Conservation (phyloP, 2,113 vertebrate genomes). For the Dendrocopos noguchii region DNA sequence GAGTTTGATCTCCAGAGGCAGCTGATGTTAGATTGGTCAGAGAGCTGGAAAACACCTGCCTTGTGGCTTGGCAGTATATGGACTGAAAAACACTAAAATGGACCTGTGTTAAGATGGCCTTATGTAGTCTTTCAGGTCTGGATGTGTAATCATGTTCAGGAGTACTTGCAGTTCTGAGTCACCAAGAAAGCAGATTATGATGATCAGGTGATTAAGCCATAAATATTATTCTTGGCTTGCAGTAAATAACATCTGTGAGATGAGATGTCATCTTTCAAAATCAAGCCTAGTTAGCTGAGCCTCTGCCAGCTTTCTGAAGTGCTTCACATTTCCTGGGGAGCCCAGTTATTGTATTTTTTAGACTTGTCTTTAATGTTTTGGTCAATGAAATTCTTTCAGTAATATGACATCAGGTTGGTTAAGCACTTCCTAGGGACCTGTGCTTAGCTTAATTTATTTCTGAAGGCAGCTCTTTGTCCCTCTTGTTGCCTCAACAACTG, state of each 20-base stretch:
- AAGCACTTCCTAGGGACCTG: background rate
- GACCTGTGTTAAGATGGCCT: background rate
- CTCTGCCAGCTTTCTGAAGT: background rate
- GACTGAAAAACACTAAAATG: background rate
- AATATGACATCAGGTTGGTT: background rate
- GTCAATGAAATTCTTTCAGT: background rate
- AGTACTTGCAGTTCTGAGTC: background rate
- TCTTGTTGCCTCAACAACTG: background rate
- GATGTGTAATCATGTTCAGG: background rate
- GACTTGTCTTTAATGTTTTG: background rate
- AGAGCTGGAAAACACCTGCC: background rate
- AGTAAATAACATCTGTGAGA: background rate
- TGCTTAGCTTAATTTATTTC: background rate
- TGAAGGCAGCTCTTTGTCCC: background rate
- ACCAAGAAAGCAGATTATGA: background rate
- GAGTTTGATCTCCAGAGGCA: background rate
- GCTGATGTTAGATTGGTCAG: background rate
- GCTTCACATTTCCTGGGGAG: background rate
- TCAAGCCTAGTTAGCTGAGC: background rate
- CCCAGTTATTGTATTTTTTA: background rate
- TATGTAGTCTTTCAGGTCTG: background rate
- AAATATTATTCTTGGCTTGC: background rate
- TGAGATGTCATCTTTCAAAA: background rate
- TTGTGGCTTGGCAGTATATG: background rate
- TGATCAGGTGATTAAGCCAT: background rate